These are phyloP conservation scores for Ormyrus rosae DNA, from an alignment of 2,888 invertebrate genomes.

Conservation along the genomic window DNA sequence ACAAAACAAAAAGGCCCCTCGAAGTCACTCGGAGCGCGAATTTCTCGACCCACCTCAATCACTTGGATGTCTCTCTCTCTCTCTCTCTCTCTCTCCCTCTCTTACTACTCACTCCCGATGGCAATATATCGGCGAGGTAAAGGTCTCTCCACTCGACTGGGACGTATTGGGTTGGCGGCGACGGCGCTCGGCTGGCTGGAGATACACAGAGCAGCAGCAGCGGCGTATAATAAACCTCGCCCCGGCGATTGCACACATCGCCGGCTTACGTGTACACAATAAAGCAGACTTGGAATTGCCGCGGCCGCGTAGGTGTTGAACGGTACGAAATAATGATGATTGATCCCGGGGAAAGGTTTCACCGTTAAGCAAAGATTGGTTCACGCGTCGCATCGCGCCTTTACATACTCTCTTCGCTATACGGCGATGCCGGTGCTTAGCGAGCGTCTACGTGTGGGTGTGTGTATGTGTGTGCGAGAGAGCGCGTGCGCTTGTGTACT, in stretches of 20 bases:
- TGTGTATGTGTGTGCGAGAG: neutral
- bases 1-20: no score
- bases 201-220: conserved; percentile 21
- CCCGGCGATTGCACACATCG: conserved; percentile 33
- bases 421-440: no score
- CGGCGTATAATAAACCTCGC: conserved; percentile 52
- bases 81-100: no score
- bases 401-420: neutral
- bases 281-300: conserved; percentile 12
- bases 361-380: conserved; percentile 67
- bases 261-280: conserved; percentile 27
- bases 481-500: neutral
- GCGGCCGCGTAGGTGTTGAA: conserved; percentile 65
- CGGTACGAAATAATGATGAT: conserved; percentile 68
- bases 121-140: conserved; percentile 9
- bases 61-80: no score
- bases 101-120: neutral
- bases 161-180: no score
- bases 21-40: no score
- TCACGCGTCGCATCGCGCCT: conserved; percentile 57
- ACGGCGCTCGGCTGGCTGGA: neutral
- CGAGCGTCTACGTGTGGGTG: no score
- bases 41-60: no score
- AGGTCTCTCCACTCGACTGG: neutral
- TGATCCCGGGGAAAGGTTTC: conserved; percentile 66